Evolutionary conservation across 2,113 vertebrate genomes (phyloP).

Genomic region (Semicossyphus pulcher): DNA sequence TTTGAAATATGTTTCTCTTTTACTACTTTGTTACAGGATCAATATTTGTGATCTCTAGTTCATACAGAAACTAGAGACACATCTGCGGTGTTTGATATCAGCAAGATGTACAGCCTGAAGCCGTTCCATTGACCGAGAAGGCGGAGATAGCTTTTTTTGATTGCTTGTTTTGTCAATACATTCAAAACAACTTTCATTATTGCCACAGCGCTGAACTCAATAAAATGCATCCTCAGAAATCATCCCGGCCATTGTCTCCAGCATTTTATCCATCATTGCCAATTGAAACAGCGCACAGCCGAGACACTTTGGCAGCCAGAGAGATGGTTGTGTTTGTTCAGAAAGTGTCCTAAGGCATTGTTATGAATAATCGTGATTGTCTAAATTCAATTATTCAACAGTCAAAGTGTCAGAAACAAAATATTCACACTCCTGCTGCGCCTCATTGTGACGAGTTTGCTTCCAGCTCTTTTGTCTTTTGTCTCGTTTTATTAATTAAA

Average conservation of each 20-base stretch:
- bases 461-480: slow-evolving; percentile 2
- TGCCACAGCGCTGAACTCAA: slow-evolving; percentile 19
- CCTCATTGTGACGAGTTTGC: neutral
- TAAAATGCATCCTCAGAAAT: slow-evolving; percentile 36
- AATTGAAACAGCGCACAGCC: slow-evolving; percentile 16
- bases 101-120: slow-evolving; percentile 24
- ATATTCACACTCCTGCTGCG: slow-evolving; percentile 6
- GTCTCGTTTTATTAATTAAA: neutral
- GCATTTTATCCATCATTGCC: slow-evolving; percentile 26
- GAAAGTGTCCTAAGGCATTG: slow-evolving; percentile 21
- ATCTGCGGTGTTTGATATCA: slow-evolving; percentile 30
- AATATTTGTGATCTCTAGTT: slow-evolving; percentile 28
- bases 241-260: neutral
- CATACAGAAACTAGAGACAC: slow-evolving; percentile 15
- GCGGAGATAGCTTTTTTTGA: slow-evolving; percentile 29
- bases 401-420: slow-evolving; percentile 17
- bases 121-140: slow-evolving; percentile 5
- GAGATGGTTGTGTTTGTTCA: slow-evolving; percentile 41
- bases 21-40: neutral
- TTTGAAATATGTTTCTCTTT: slow-evolving; percentile 10
- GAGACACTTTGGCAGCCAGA: slow-evolving; percentile 17
- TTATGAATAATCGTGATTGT: slow-evolving; percentile 49
- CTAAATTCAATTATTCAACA: slow-evolving; percentile 48
- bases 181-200: slow-evolving; percentile 33
- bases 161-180: slow-evolving; percentile 44